Conservation (phyloP, 2,113 vertebrate species). For the Menidia beryllina region DNA sequence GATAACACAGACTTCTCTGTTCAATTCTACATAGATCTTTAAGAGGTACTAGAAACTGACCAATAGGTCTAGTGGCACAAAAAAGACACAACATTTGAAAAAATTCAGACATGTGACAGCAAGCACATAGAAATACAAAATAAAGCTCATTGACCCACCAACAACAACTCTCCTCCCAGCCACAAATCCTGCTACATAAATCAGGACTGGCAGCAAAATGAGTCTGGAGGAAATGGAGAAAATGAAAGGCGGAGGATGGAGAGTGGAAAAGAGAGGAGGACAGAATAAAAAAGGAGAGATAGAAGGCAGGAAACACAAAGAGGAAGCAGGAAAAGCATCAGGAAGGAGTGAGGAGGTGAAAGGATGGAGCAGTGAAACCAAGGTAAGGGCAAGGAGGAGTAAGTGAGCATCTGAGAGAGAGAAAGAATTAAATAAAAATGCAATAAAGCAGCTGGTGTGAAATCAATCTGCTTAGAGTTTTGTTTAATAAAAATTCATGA, state of each 20-base stretch:
- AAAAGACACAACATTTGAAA: conserved; percentile 9
- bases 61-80: conserved; percentile 10
- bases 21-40: not conserved
- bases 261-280: conserved; percentile 34
- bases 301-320: conserved; percentile 56
- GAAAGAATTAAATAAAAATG: conserved; percentile 98
- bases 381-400: conserved; percentile 65
- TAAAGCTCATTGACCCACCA: conserved; percentile 64
- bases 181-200: conserved; percentile 76
- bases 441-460: conserved; percentile 94
- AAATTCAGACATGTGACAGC: conserved; percentile 12
- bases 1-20: conserved; percentile 1
- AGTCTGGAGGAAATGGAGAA: conserved; percentile 66
- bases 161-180: conserved; percentile 65
- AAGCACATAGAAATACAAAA: conserved; percentile 34
- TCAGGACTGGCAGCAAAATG: conserved; percentile 75
- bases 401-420: conserved; percentile 70
- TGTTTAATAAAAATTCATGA: conserved; percentile 99
- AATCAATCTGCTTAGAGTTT: conserved; percentile 99
- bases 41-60: not conserved
- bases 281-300: conserved; percentile 41
- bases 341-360: conserved; percentile 54
- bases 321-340: conserved; percentile 49
- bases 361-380: conserved; percentile 60
- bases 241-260: conserved; percentile 52